Percentiles rank a stretch among this genome's conserved stretches.
These are phyloP conservation scores for Cebidichthys violaceus DNA, from an alignment of 2,113 vertebrate species.

Conservation along the genomic window DNA sequence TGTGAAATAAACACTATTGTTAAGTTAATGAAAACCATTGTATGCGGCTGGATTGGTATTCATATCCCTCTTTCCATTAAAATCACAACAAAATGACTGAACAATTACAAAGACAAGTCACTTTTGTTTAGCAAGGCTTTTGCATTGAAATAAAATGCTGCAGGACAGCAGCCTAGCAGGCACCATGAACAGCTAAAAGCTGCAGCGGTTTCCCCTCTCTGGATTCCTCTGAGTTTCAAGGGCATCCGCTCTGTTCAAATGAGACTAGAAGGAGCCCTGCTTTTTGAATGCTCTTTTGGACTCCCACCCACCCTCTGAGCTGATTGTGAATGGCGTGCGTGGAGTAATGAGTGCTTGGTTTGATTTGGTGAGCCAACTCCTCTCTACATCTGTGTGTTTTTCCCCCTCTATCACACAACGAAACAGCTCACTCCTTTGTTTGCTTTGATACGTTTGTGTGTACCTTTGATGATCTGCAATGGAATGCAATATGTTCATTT, in stretches of 20 bases:
- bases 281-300: constrained; percentile 22
- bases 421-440: constrained; percentile 12
- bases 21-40: constrained; percentile 79
- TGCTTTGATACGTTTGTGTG: constrained; percentile 35
- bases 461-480: constrained; percentile 40
- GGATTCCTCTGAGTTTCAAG: constrained; percentile 69
- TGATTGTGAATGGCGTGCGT: constrained; percentile 57
- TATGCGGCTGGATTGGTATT: constrained; percentile 55
- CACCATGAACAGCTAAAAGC: constrained; percentile 65
- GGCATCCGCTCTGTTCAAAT: constrained; percentile 52
- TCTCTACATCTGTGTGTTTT: constrained; percentile 52
- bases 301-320: constrained; percentile 38
- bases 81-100: constrained; percentile 70
- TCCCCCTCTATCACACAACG: neutral
- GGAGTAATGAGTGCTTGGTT: constrained; percentile 50
- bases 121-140: constrained; percentile 63
- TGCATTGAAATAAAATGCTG: constrained; percentile 62
- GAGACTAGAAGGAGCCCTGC: constrained; percentile 50
- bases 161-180: constrained; percentile 65
- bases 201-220: constrained; percentile 62
- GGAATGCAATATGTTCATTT: constrained; percentile 59
- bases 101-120: constrained; percentile 62
- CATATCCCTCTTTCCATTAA: constrained; percentile 49
- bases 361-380: constrained; percentile 44
- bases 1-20: constrained; percentile 78